Conservation (phyloP, 2,113 vertebrate species). For the Calyptommatus sinebrachiatus region DNA sequence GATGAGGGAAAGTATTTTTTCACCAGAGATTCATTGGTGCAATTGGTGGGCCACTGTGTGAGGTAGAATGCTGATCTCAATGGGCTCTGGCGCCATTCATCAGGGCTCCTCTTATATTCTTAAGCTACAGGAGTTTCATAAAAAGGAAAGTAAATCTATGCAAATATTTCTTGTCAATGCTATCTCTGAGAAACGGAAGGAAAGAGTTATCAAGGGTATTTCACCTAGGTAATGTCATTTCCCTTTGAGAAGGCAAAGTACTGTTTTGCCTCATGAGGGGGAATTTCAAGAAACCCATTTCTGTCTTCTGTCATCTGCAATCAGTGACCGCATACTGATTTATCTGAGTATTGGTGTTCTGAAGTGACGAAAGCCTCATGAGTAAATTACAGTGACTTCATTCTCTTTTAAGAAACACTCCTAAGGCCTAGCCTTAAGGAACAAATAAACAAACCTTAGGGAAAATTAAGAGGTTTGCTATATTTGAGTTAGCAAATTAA, state of each 20-base stretch:
- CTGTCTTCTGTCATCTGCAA: background rate
- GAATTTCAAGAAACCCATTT: background rate
- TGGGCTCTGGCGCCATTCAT: too few relatives aligned
- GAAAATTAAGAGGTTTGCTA: too few relatives aligned
- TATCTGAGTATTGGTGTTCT: background rate
- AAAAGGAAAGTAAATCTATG: constrained; percentile 53
- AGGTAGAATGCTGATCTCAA: too few relatives aligned
- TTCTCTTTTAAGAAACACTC: background rate
- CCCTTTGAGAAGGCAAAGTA: background rate
- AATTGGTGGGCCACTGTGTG: too few relatives aligned
- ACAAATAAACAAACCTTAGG: too few relatives aligned
- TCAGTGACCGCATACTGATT: background rate
- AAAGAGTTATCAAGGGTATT: background rate
- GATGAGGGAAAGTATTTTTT: too few relatives aligned
- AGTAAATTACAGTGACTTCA: background rate
- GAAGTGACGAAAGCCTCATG: background rate
- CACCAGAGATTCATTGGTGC: too few relatives aligned
- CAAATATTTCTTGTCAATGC: constrained; percentile 40
- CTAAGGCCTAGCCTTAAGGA: too few relatives aligned
- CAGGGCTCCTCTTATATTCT: too few relatives aligned
- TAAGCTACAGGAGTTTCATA: constrained; percentile 45
- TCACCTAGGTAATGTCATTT: background rate
- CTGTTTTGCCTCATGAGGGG: background rate
- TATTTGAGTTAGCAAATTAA: too few relatives aligned
- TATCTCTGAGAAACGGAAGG: background rate